Base-by-base conservation (phyloP, 2,113 vertebrate species). In the Anser cygnoides region DNA sequence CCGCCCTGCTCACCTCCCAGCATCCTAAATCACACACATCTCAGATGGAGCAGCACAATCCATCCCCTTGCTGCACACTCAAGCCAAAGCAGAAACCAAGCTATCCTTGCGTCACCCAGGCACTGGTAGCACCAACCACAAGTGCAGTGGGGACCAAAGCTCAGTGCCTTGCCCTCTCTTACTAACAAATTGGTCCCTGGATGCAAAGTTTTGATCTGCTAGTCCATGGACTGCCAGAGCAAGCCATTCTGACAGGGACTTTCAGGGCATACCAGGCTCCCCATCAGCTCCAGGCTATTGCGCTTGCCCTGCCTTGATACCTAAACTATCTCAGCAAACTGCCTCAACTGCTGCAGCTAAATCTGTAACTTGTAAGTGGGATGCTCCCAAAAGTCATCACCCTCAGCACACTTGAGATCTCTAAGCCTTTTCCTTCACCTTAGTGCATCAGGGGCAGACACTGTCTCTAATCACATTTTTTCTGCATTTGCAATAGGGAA, bases 251-350 rank as follows among this genome's bases (percentile, higher is more conserved):
- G 76, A 43, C 63, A 73, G 59, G 29, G 65, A 4, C 14, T 68
- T 23, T 21, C 39, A 93, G 59, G 16, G 28, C 8, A 25, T 11
- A 39, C 1, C 37, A 90, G 28, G 5, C 44, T 71, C 26, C 39
- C 9, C 23, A 8, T 31, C 6, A 3, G 33, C 23, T 23, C 35
- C 59, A 3, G 13, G 22, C n/a, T 67, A 21, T 14, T 0, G 0
- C 3, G 3, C 26, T 22, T 68, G 35, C n/a, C 54, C 54, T 74
- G 71, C 52, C 41, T 22, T 21, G 26, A 28, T 41, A 41, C 19
- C 8, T 39, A 13, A 84, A 13, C 11, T 28, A 25, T 9, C 15
- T 41, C 12, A 5, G 23, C 26, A 23, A 78, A 59, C 31, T 84
- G 65, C 37, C 5, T 0, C 4, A 11, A 61, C 28, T 15, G n/a